Evolutionary conservation across 2,113 vertebrate species (phyloP), one percentile per base, ranked within the genome.

Genomic region (Nycticorax nycticorax): DNA sequence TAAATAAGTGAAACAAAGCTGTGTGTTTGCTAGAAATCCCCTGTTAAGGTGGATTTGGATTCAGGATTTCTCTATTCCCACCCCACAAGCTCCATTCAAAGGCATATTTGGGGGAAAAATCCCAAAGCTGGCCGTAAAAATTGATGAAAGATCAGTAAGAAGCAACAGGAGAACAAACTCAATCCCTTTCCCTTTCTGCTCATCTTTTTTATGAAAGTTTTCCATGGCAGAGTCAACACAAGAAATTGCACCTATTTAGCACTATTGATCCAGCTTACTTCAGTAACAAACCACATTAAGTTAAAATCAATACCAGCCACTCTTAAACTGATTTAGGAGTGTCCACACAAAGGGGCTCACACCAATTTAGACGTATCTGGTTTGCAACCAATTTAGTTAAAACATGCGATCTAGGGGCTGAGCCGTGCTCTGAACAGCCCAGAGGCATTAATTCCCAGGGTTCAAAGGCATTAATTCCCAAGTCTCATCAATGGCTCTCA

Each of bases 241-340:
- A 94, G 96, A 88, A 95, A 96, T 71, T 53, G 95, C 81, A 89
- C 96, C 95, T 95, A 88, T 92, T 97, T 96, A 96, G 91, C 89
- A 88, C 89, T 96, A 97, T 95, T 91, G 97, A 97, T 97, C 93
- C 74, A 82, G 59, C 80, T 95, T 96, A 94, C 95, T 97, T 93
- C 92, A 96, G 91, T 95, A 97, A 96, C 94, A 97, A 97, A 95
- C 95, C 96, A 95, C 91, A 95, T 97, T 92, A 97, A 96, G 91
- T 88, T 96, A 94, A 96, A 97, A 97, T 97, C 96, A 89, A 95
- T 96, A 95, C 33, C 69, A 95, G 84, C 80, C 80, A 85, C 92
- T 96, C 95, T 96, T 96, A 97, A 96, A 96, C 92, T 95, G 94
- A 97, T 97, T 97, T 97, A 97, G 77, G 91, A 94, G 45, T 48